Base-by-base conservation (phyloP, 2,113 vertebrate species). In the Tyrannus savana region DNA sequence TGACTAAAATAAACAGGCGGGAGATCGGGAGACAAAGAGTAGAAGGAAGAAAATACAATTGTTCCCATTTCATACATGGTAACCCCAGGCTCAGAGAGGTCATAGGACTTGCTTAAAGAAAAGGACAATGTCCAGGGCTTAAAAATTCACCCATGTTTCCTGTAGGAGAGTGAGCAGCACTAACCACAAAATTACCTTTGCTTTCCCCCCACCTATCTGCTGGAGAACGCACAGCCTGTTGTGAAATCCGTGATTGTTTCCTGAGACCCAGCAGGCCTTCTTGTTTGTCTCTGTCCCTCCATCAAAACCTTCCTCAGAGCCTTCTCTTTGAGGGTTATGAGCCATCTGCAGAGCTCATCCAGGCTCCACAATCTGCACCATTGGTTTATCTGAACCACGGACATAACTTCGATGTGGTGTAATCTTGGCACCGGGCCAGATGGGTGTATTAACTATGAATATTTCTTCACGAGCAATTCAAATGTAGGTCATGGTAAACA, bases 1-100 rank as follows among this genome's bases (percentile, higher is more conserved):
- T 60, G 41, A 44, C 84, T 94, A 95, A 89, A 91, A 87, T n/a
- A 95, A 95, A 94, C 91, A 89, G 53, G n/a, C 91, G 42, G 60
- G 68, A 69, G 85, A 67, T 49, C 7, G 0, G 52, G 63, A 92
- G 41, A 89, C 91, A 88, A 87, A 91, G 89, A 72, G 53, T 16
- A 87, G 79, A 81, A 75, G 77, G 67, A 83, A 58, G 41, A 75
- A 82, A 78, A 73, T 30, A 30, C 46, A 76, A 56, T 62, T 8
- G n/a, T 22, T n/a, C 18, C 67, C 53, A 41, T 74, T 89, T 92
- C 44, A 49, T 8, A 33, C 31, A 58, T 7, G 31, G 37, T 68
- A 94, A 59, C 64, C 30, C 5, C n/a, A 81, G 55, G 47, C 46
- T 41, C 67, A 69, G 37, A 52, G 44, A 66, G 75, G 49, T n/a